Conservation (phyloP, 2,113 vertebrate species). For the Cephalopterus ornatus region DNA sequence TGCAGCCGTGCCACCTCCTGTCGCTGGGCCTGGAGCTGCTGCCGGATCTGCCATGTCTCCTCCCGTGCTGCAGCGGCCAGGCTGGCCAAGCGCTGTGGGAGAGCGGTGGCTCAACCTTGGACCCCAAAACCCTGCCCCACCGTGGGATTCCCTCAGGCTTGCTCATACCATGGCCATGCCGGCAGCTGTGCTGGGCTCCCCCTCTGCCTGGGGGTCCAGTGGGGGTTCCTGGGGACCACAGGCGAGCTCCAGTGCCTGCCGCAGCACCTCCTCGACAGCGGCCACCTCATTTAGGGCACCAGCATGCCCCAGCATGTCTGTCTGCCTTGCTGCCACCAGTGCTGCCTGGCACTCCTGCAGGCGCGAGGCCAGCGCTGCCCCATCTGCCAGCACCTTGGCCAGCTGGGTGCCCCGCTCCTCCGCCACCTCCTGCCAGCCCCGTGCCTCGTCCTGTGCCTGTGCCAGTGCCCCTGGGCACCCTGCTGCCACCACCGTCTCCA, state of each 20-base stretch:
- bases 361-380: rapidly evolving
- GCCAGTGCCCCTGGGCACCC: background rate
- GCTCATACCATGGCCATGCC: conserved; percentile 32
- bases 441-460: background rate
- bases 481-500: background rate
- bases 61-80: background rate
- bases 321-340: rapidly evolving
- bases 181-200: background rate
- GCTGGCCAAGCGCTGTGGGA: conserved; percentile 27
- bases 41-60: conserved; percentile 10
- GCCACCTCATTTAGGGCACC: background rate
- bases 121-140: rapidly evolving
- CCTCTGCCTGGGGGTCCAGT: background rate
- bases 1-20: conserved; percentile 25
- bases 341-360: background rate
- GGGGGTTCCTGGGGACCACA: background rate
- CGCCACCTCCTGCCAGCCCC: background rate
- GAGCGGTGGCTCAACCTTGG: background rate
- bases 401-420: background rate
- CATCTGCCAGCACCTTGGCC: background rate
- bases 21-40: conserved; percentile 32
- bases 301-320: rapidly evolving
- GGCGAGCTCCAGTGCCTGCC: background rate
- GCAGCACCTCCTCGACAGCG: background rate
- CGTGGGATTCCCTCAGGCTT: background rate